Evolutionary conservation across 2,888 invertebrate species (phyloP).

Genomic region (Eristalis tenax): DNA sequence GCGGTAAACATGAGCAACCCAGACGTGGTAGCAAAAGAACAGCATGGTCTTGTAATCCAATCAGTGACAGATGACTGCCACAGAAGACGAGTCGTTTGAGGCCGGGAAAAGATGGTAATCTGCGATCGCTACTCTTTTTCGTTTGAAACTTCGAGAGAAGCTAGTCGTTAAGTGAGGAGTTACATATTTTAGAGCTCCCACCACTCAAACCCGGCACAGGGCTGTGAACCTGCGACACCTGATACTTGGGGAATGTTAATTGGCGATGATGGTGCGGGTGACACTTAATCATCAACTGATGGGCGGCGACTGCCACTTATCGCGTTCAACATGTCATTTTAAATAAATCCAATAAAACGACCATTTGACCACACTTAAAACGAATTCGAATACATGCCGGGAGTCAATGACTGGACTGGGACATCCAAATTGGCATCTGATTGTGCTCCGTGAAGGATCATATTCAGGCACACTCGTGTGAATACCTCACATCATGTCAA

Average conservation of each 20-base stretch:
- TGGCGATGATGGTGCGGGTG: not conserved
- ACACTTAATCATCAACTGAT: not conserved
- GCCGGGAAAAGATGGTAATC: not conserved
- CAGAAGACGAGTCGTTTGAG: not conserved
- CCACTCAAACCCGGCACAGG: not conserved
- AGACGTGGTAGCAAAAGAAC: too few species aligned
- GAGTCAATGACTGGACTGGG: too few species aligned
- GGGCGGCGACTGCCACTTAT: not conserved
- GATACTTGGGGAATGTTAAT: conserved; percentile 11
- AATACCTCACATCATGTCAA: too few species aligned
- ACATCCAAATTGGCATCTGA: too few species aligned
- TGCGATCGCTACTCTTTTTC: not conserved
- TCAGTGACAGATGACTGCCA: not conserved
- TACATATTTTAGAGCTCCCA: not conserved
- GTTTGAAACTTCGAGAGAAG: not conserved
- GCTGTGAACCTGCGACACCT: not conserved
- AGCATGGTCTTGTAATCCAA: not conserved
- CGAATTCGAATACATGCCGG: too few species aligned
- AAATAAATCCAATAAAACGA: too few species aligned
- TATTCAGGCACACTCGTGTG: too few species aligned
- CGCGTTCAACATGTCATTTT: not conserved
- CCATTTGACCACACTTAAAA: too few species aligned
- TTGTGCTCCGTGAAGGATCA: too few species aligned
- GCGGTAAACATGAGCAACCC: too few species aligned
- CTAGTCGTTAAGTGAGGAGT: not conserved